Evolutionary conservation across 1,140 invertebrate genomes (phyloP), one percentile per base, ranked within the genome.

Genomic region (Bombus haemorrhoidalis): DNA sequence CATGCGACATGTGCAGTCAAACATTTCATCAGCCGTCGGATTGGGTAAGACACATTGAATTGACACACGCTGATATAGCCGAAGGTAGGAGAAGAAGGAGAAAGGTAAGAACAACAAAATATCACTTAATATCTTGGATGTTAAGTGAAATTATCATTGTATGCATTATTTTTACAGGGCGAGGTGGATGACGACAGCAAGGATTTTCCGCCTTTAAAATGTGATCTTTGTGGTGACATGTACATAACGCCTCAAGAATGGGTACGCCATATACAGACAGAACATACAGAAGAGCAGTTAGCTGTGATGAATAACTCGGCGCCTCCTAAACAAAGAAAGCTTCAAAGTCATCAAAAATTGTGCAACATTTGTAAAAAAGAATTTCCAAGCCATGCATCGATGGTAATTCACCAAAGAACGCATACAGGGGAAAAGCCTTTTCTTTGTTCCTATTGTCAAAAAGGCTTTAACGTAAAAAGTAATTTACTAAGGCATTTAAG

Each of bases 1-100:
- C 97, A 8, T 98, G 97, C 92, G 97, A 98, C 93, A 96, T 98
- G 92, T 98, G 97, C 92, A 97, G 97, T 92, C 97, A 98, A 96
- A 97, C 97, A 28, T 98, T 98, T 93, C 97, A 97, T 77, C 96
- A 97, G 91, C 97, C 97, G 79, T 97, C 97, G 25, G 97, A 97
- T 86, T 97, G 97, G 97, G 97, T 98, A 62, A 96, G 97, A 81
- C 97, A 98, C 93, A 96, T 98, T 93, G 97, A 98, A 93, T 95
- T 94, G 75, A 96, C 96, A 10, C 97, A 97, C 92, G 95, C 96
- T 53, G 96, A 96, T 87, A 96, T 96, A 95, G 96, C 96, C 41
- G 95, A 96, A 89, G 96, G 95, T 94, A 93, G 96, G 91, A 94
- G 96, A 87, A 96, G 95, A 92, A 96, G 95, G 88, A 93, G 95